A percentile compares a stretch with the other conserved stretches of the same genome.
phyloP scores from a whole-genome alignment of 2,797 vertebrate species.

The Eidolon dupreanum region DNA sequence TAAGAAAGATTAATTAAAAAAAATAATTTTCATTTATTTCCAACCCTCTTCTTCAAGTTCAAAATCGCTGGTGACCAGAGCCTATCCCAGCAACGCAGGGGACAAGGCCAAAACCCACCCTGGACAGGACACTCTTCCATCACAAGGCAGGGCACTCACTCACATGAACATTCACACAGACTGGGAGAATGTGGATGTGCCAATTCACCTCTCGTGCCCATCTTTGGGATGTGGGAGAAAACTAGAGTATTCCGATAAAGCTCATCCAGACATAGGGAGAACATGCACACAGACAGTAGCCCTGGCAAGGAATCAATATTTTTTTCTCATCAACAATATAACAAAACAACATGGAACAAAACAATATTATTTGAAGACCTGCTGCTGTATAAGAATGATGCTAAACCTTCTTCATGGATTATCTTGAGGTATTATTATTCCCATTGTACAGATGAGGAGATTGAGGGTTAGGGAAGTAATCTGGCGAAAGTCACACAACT shows the following conservation, averaged over 20 bases:
- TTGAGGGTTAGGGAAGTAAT: not conserved
- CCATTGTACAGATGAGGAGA: not conserved
- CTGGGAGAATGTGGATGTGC: not conserved
- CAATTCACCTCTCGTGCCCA: not conserved
- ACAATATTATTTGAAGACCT: not conserved
- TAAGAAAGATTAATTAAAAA: not conserved
- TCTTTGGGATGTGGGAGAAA: not conserved
- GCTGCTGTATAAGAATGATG: not conserved
- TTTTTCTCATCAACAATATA: not conserved
- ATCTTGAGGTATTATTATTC: not conserved
- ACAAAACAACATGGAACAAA: not conserved
- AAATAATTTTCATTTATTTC: not conserved
- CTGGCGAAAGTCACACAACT: not conserved
- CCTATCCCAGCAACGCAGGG: not conserved
- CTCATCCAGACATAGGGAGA: not conserved
- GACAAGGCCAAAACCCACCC: not conserved
- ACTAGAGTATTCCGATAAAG: not conserved
- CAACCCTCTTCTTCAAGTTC: not conserved
- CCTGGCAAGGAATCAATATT: not conserved
- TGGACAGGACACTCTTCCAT: too few relatives aligned
- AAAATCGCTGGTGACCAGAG: not conserved
- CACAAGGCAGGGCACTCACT: not conserved
- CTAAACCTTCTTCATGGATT: not conserved
- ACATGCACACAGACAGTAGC: not conserved
- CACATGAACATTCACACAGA: not conserved